Percentiles rank a stretch among this genome's conserved stretches.
Evolutionary conservation across 1,140 invertebrate species (phyloP).

Genomic region (Dreissena polymorpha): DNA sequence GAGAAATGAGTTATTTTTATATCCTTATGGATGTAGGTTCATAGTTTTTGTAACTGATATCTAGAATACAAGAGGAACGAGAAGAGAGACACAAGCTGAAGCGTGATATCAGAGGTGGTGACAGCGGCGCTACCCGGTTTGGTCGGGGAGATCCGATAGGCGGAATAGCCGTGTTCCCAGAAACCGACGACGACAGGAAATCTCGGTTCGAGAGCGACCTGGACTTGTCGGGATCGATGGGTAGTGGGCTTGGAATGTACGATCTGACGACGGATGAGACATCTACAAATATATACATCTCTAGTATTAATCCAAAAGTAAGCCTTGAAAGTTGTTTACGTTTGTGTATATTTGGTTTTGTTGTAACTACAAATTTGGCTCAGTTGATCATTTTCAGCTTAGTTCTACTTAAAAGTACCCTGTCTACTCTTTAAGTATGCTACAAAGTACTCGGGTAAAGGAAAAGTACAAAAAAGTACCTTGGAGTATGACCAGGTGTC

Average conservation of each 20-base stretch:
- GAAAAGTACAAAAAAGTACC: no score
- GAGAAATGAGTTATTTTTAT: no score
- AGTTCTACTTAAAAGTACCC: no score
- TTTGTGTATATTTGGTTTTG: no score
- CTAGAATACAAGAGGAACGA: conserved; percentile 96
- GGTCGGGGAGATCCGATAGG: conserved; percentile 7
- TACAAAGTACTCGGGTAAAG: no score
- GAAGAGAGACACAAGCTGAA: conserved; percentile 93
- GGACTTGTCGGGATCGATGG: conserved; percentile 5
- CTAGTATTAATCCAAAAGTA: conserved; percentile 98
- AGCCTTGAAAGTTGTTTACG: no score
- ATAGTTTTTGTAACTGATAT: no score
- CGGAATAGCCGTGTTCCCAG: conserved; percentile 21
- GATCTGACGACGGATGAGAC: conserved; percentile 86
- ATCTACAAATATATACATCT: conserved; percentile 98
- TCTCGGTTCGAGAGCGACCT: conserved; percentile 20
- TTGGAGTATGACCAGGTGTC: no score
- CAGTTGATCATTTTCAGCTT: no score
- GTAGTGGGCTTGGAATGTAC: conserved; percentile 50
- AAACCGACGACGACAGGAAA: conserved; percentile 20
- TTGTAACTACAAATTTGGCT: no score
- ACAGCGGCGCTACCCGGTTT: neutral
- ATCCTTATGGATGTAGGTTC: no score
- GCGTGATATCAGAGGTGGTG: conserved; percentile 74
- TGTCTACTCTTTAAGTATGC: no score